Conservation (phyloP, 2,888 invertebrate species). For the Nemotelus pantherinus region DNA sequence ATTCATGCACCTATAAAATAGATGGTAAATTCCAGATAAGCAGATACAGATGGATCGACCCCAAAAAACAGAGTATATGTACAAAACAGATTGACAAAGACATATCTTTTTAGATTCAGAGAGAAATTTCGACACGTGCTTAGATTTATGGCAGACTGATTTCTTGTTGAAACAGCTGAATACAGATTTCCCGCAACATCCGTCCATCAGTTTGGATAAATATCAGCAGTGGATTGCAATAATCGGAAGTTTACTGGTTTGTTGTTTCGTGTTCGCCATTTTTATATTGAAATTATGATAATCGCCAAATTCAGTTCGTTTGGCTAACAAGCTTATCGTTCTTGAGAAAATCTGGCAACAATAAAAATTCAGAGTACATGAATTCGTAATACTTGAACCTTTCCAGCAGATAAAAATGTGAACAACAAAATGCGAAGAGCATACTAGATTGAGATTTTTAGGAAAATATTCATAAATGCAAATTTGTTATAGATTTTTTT, state of each 20-base stretch:
- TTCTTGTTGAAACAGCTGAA: background rate
- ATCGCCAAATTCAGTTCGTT: background rate
- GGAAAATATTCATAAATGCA: too few species aligned
- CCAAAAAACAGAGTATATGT: too few species aligned
- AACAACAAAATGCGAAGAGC: too few species aligned
- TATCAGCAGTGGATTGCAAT: background rate
- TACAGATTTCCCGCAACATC: background rate
- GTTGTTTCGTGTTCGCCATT: background rate
- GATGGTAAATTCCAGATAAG: too few species aligned
- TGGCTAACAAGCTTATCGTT: background rate
- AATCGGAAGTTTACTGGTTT: background rate
- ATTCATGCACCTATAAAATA: too few species aligned
- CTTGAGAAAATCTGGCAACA: background rate
- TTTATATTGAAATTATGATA: slow-evolving; percentile 24
- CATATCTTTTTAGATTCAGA: background rate
- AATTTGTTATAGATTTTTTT: too few species aligned
- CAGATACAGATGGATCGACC: too few species aligned
- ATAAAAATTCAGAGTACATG: too few species aligned
- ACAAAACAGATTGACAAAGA: slow-evolving; percentile 1
- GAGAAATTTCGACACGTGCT: background rate
- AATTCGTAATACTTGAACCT: too few species aligned
- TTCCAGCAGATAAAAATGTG: too few species aligned
- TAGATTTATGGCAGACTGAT: background rate
- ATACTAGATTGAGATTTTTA: too few species aligned
- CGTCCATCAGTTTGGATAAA: background rate